These are phyloP conservation scores for Melipona beecheii DNA, from an alignment of 2,888 invertebrate genomes.

Conservation along the genomic window DNA sequence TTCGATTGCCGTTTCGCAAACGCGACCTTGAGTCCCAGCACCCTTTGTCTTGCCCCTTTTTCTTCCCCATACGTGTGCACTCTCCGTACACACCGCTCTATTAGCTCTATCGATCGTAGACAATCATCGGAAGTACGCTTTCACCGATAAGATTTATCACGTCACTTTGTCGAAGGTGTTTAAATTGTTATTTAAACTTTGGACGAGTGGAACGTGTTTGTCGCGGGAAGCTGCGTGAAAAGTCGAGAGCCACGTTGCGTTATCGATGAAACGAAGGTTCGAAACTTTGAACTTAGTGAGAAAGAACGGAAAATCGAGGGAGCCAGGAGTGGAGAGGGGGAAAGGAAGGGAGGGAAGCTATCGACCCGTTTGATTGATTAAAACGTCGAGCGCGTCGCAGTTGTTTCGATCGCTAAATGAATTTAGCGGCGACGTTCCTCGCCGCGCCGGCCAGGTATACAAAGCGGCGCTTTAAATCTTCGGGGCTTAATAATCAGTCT, in stretches of 20 bases:
- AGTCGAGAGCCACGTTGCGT: not conserved
- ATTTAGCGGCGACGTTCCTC: constrained; percentile 31
- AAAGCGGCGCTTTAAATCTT: constrained; percentile 63
- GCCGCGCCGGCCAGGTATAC: constrained; percentile 45
- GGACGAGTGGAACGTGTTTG: not conserved
- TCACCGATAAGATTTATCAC: constrained; percentile 36
- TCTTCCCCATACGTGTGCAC: not conserved
- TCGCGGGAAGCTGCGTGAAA: not conserved
- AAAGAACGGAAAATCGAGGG: constrained; percentile 4
- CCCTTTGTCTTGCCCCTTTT: constrained; percentile 36
- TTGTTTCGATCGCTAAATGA: constrained; percentile 53
- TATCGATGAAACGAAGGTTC: too few relatives aligned
- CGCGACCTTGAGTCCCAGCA: constrained; percentile 39
- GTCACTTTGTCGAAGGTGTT: constrained; percentile 24
- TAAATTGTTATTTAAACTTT: constrained; percentile 1
- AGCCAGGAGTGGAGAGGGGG: fast-evolving
- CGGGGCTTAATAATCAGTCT: constrained; percentile 63
- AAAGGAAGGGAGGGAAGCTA: not conserved
- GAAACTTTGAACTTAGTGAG: not conserved
- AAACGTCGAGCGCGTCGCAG: constrained; percentile 37
- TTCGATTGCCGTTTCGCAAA: constrained; percentile 59
- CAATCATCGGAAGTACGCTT: not conserved
- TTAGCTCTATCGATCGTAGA: constrained; percentile 10
- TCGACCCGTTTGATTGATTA: constrained; percentile 39
- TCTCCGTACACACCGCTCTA: constrained; percentile 19